Base-by-base conservation (phyloP, 2,888 invertebrate species). In the Megaustenia siamemsis region DNA sequence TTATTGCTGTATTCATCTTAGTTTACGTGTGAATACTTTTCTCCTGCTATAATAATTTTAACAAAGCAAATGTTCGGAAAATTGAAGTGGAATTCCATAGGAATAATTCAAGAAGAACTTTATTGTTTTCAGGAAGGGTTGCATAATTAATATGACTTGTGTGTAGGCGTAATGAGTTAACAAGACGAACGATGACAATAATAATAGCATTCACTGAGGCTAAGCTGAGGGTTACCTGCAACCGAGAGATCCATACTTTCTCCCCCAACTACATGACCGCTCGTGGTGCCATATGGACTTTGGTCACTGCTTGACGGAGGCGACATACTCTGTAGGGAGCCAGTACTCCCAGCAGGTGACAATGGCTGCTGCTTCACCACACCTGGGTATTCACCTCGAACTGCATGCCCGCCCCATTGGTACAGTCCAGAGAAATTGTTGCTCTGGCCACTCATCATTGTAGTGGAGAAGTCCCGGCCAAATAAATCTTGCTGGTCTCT, bases 301-400 rank as follows among this genome's bases (percentile, higher is more conserved):
- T 89, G 89, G 79, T 92, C 92, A 32, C 88, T 90, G 86, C 90
- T 91, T 86, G 91, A 90, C 2, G 93, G 93, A 10, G 93, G 92
- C 1, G 93, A 92, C 88, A 93, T 89, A 81, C 92, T 92, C 49
- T 92, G 92, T 73, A 92, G 87, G 35, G 92, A 92, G 66, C 92
- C 92, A n/a, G 93, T 93, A 85, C 92, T 92, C 80, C 93, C 92
- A 6, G 92, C 89, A 0, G 92, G 92, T 77, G 92, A 92, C 82
- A 92, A 87, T 0, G 92, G 91, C 87, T 92, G 92, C 87, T 92
- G 92, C 84, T 92, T 92, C 66, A 91, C 80, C 90, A 80, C 69
- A 87, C 86, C 89, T 89, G 78, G 76, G 77, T 85, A 77, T 56
- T 40, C 43, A 32, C 85, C 49, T 24, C 68, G n/a, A 68, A 56